A percentile compares a stretch with the other conserved stretches of the same genome.
Conservation (phyloP, 2,888 invertebrate genomes). For the Palloptera scutellata region DNA sequence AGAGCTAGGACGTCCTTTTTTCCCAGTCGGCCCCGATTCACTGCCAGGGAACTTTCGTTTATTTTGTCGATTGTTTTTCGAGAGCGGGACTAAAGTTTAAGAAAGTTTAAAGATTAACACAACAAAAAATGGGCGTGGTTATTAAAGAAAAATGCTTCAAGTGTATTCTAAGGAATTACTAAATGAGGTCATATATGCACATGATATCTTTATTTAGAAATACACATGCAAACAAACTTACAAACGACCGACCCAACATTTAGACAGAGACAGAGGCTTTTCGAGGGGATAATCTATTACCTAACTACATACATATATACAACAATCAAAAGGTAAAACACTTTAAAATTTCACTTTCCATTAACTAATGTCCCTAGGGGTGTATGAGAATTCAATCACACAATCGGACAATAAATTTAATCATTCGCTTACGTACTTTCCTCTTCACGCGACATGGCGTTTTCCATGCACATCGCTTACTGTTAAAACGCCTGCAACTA, state of each 20-base stretch:
- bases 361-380: background rate
- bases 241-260: too few relatives aligned
- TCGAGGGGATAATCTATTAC: too few relatives aligned
- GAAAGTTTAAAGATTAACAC: too few relatives aligned
- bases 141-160: background rate
- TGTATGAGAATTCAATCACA: constrained; percentile 2
- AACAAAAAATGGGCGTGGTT: background rate
- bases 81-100: constrained; percentile 50
- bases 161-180: background rate
- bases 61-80: constrained; percentile 74
- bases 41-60: constrained; percentile 82
- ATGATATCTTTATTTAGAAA: background rate
- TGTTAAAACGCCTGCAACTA: constrained; percentile 24
- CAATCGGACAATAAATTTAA: constrained; percentile 10
- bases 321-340: too few relatives aligned
- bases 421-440: constrained; percentile 27
- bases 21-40: constrained; percentile 73
- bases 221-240: background rate
- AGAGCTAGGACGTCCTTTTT: constrained; percentile 73
- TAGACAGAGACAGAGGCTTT: too few relatives aligned
- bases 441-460: constrained; percentile 24
- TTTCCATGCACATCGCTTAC: constrained; percentile 21
- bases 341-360: too few relatives aligned
- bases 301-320: too few relatives aligned
- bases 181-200: constrained; percentile 1